Evolutionary conservation across 2,888 invertebrate genomes (phyloP).

Genomic region (Zhengitettix transpicula): DNA sequence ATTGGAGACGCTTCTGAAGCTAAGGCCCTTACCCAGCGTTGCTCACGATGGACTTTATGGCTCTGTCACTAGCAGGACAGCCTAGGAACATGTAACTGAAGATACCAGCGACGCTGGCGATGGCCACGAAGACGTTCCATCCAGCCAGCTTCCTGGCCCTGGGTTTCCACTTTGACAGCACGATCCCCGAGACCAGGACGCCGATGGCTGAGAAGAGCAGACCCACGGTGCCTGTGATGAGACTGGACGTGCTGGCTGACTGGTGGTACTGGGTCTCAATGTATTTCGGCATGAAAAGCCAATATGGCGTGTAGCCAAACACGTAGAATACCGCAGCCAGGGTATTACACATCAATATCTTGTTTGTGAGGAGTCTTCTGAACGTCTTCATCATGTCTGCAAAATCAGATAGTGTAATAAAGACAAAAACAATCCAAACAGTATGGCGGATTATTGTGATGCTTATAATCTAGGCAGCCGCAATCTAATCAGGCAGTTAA

Average conservation of each 20-base stretch:
- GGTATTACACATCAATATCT: conserved; percentile 53
- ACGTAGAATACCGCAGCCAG: conserved; percentile 56
- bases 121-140: conserved; percentile 51
- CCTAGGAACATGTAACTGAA: conserved; percentile 48
- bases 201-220: conserved; percentile 53
- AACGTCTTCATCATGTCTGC: conserved; percentile 46
- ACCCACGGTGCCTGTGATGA: conserved; percentile 51
- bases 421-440: too few relatives aligned
- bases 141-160: conserved; percentile 45
- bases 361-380: conserved; percentile 43
- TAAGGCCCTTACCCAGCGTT: conserved; percentile 25
- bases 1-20: not conserved
- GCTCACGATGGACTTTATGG: conserved; percentile 26
- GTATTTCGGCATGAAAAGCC: conserved; percentile 69
- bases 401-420: conserved; percentile 15
- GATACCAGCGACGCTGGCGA: conserved; percentile 42
- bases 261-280: conserved; percentile 67
- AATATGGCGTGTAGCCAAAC: conserved; percentile 54
- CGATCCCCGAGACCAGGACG: conserved; percentile 44
- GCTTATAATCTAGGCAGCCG: too few relatives aligned
- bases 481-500: too few relatives aligned
- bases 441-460: too few relatives aligned
- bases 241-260: conserved; percentile 55
- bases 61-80: conserved; percentile 42
- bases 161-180: conserved; percentile 49